phyloP scores from a whole-genome alignment of 2,113 vertebrate species.

The Cyphomyrus plagiostoma region DNA sequence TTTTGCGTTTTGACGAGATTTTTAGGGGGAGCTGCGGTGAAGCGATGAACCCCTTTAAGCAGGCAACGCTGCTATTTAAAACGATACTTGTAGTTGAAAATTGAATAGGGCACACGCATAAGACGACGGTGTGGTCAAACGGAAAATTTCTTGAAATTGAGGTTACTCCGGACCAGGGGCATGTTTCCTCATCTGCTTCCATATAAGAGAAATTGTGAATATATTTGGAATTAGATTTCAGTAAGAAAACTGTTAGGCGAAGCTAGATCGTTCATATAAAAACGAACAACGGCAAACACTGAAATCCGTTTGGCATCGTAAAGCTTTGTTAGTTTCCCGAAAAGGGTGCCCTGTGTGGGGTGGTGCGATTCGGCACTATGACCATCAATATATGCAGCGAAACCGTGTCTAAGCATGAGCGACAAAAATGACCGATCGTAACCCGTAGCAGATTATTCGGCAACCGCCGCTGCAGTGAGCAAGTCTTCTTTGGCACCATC shows the following conservation, averaged over 20 bases:
- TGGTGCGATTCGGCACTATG: neutral
- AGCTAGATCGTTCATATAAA: neutral
- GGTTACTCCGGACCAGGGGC: neutral
- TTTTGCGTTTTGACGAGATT: slow-evolving; percentile 33
- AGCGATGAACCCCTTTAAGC: slow-evolving; percentile 55
- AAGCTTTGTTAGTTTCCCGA: neutral
- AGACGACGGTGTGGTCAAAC: neutral
- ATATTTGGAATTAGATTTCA: neutral
- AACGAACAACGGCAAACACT: neutral
- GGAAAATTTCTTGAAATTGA: neutral
- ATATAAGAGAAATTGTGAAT: neutral
- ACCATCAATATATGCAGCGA: neutral
- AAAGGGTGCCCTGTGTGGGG: neutral
- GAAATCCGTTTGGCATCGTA: neutral
- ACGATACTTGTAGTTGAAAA: slow-evolving; percentile 1
- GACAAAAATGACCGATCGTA: neutral
- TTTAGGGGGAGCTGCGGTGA: slow-evolving; percentile 53
- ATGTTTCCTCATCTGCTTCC: neutral
- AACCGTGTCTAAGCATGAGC: neutral
- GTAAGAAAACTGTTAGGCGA: neutral
- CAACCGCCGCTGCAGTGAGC: neutral
- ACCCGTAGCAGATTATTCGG: slow-evolving; percentile 23
- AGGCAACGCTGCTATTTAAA: slow-evolving; percentile 49
- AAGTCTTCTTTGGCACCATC: neutral
- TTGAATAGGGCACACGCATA: neutral